Conservation (phyloP, 2,113 vertebrate genomes). For the Herpailurus yagouaroundi region DNA sequence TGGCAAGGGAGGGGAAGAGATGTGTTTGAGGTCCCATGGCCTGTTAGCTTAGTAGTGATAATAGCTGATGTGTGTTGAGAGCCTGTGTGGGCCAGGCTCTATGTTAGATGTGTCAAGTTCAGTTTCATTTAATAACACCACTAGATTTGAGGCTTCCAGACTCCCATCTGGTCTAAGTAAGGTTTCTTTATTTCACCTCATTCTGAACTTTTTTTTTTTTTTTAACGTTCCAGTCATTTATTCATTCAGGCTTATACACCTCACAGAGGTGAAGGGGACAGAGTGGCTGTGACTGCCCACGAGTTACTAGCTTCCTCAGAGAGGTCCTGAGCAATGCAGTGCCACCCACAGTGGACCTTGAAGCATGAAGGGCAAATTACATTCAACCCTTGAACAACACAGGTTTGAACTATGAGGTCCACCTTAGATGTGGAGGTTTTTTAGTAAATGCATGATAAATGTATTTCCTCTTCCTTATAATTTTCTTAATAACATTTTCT, state of each 20-base stretch:
- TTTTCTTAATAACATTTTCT: not conserved
- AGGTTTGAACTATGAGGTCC: not conserved
- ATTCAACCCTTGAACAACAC: not conserved
- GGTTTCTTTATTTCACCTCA: not conserved
- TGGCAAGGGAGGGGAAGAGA: not conserved
- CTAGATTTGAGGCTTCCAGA: not conserved
- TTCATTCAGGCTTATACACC: not conserved
- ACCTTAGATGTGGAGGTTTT: not conserved
- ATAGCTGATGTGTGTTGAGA: not conserved
- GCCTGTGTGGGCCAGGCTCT: not conserved
- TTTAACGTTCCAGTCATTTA: not conserved
- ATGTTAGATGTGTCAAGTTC: not conserved
- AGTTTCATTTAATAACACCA: not conserved
- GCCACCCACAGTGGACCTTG: not conserved
- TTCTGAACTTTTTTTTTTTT: not conserved
- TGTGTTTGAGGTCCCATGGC: not conserved
- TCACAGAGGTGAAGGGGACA: not conserved
- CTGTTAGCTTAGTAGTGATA: not conserved
- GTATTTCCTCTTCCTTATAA: not conserved
- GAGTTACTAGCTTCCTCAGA: not conserved
- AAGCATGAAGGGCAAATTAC: constrained; percentile 24
- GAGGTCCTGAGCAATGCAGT: not conserved
- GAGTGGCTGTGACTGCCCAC: not conserved
- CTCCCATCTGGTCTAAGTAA: not conserved
- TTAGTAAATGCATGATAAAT: not conserved